Percentiles rank a stretch among this genome's conserved stretches.
Evolutionary conservation across 1,140 invertebrate genomes (phyloP).

Genomic region (Hypothenemus hampei): DNA sequence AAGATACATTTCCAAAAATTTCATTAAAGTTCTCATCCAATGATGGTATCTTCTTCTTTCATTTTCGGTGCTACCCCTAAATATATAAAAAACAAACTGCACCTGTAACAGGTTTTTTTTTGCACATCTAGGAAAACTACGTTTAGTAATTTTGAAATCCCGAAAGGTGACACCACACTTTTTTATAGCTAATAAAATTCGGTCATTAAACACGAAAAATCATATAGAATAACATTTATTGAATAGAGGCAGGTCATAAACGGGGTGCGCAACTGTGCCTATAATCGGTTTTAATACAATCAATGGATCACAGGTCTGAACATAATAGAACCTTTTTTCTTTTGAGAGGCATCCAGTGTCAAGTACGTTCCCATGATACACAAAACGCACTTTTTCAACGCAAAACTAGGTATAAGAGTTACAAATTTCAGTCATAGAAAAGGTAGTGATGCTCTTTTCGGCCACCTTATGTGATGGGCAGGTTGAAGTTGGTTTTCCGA

Average conservation of each 20-base stretch:
- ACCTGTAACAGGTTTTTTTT: too few species aligned
- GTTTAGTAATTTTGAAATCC: too few species aligned
- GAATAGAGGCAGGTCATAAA: constrained; percentile 17
- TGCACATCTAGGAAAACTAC: too few species aligned
- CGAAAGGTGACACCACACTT: too few species aligned
- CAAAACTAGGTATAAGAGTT: constrained; percentile 42
- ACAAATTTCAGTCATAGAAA: constrained; percentile 39
- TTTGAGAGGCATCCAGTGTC: constrained; percentile 39
- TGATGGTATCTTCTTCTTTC: too few species aligned
- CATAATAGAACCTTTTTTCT: constrained; percentile 20
- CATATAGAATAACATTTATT: constrained; percentile 13
- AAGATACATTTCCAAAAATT: too few species aligned
- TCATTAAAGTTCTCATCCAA: too few species aligned
- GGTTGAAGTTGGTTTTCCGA: constrained; percentile 20
- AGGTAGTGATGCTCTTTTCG: constrained; percentile 27
- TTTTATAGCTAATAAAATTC: constrained; percentile 7
- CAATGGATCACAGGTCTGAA: constrained; percentile 3
- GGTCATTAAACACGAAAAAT: constrained; percentile 21
- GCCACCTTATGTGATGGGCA: constrained; percentile 34
- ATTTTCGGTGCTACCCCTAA: too few species aligned
- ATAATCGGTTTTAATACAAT: constrained; percentile 13
- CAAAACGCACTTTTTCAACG: constrained; percentile 35
- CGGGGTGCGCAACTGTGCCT: constrained; percentile 12
- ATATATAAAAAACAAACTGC: too few species aligned
- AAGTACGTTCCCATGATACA: constrained; percentile 42